Conservation (phyloP, 2,113 vertebrate species). For the Gobio gobio region DNA sequence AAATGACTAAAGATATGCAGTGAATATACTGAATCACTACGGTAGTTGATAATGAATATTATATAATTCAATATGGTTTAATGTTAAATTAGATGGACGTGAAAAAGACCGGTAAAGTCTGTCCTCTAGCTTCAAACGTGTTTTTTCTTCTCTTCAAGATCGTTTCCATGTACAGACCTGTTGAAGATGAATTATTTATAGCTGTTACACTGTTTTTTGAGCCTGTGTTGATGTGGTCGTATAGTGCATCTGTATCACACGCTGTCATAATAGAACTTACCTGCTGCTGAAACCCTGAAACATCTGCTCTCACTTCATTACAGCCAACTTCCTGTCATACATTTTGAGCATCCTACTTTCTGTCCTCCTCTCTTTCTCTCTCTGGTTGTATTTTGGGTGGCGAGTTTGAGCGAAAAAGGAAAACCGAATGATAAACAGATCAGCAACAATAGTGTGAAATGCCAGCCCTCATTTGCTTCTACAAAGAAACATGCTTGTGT, state of each 20-base stretch:
- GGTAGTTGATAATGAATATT: neutral
- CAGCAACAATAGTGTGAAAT: slow-evolving; percentile 38
- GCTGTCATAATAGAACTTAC: slow-evolving; percentile 40
- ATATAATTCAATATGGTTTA: neutral
- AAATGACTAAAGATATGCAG: too few species aligned
- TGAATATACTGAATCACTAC: too few species aligned
- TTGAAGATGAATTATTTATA: slow-evolving; percentile 22
- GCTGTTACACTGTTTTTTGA: neutral
- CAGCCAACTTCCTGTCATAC: slow-evolving; percentile 43
- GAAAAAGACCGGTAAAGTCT: neutral
- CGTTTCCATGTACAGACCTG: slow-evolving; percentile 18
- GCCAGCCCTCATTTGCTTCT: slow-evolving; percentile 45
- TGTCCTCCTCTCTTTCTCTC: slow-evolving; percentile 10
- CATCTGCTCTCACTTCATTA: slow-evolving; percentile 56
- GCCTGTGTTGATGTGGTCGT: slow-evolving; percentile 1
- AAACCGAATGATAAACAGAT: slow-evolving; percentile 31
- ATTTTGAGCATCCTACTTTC: slow-evolving; percentile 40
- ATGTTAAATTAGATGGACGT: neutral
- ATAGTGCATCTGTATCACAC: slow-evolving; percentile 26
- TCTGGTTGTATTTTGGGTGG: slow-evolving; percentile 1
- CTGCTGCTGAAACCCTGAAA: slow-evolving; percentile 49
- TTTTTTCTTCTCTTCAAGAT: slow-evolving; percentile 64
- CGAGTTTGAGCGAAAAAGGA: neutral
- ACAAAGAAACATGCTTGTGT: slow-evolving; percentile 31
- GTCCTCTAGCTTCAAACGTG: neutral